Evolutionary conservation across 2,113 vertebrate genomes (phyloP), one percentile per base, ranked within the genome.

Genomic region (Elgaria multicarinata): DNA sequence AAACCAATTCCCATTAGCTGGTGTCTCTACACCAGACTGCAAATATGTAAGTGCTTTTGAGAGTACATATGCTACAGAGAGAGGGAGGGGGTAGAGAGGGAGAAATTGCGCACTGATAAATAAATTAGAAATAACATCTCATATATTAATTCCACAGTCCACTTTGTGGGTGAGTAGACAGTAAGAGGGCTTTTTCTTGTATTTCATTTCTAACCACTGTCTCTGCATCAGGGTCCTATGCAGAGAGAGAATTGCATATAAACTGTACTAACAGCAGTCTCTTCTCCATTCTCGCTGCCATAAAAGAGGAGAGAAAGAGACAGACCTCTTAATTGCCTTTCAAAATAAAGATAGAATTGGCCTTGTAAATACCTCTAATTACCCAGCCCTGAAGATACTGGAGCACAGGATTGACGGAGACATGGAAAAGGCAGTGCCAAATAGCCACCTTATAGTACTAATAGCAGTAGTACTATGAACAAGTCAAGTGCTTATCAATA

Each of bases 121-220:
- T 91, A 91, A 92, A 87, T 93, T 94, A 94, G 94, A 95, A 97
- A 95, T 91, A 92, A 86, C 94, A 95, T 95, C 93, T 93, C 93
- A 90, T 89, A 88, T 42, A 75, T 95, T 94, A 95, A 96, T 96
- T 97, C 93, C 85, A n/a, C 93, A 91, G 94, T 91, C 90, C 90
- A 94, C 93, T 96, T 92, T 92, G 94, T 91, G 92, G 94, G 92
- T 96, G 94, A 91, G 88, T 87, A 96, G 91, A 88, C 92, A 91
- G 85, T 83, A 92, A 95, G 92, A 93, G 94, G 92, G 90, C 90
- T 93, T 92, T 96, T 96, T 92, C 96, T 87, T 87, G 85, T 92
- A 95, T 95, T 89, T 90, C 83, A 86, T 87, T 94, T 92, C 90
- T 94, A 93, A 95, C 95, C 94, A 93, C 92, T 92, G 89, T 93